These are phyloP conservation scores for Tachystola acroxantha DNA, from an alignment of 2,888 invertebrate genomes.

Conservation along the genomic window DNA sequence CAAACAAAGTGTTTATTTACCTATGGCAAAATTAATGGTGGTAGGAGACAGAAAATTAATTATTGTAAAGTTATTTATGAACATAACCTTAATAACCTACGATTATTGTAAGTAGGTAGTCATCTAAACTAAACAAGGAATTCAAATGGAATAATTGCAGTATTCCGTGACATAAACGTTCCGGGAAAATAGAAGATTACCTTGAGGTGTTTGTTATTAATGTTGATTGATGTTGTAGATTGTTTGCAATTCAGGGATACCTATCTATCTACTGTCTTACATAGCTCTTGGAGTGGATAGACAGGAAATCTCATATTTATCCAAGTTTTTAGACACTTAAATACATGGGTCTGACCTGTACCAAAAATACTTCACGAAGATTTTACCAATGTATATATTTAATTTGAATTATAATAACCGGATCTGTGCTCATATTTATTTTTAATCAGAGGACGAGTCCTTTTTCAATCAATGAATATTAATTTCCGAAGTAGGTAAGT, in stretches of 20 bases:
- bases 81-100: too few relatives aligned
- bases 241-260: slow-evolving; percentile 3
- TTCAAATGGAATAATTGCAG: slow-evolving; percentile 23
- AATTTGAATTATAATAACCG: too few relatives aligned
- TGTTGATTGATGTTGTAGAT: slow-evolving; percentile 9
- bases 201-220: slow-evolving; percentile 10
- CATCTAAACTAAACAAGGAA: slow-evolving; percentile 7
- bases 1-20: background rate
- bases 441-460: too few relatives aligned
- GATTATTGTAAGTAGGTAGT: background rate
- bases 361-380: too few relatives aligned
- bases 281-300: too few relatives aligned
- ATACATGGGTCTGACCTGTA: too few relatives aligned
- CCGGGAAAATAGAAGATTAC: slow-evolving; percentile 14
- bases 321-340: too few relatives aligned
- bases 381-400: too few relatives aligned
- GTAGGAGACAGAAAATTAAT: background rate
- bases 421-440: too few relatives aligned
- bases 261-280: too few relatives aligned
- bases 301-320: too few relatives aligned
- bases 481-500: background rate
- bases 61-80: background rate
- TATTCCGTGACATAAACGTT: slow-evolving; percentile 25
- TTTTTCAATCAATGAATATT: background rate
- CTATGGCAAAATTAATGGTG: background rate